Evolutionary conservation across 2,888 invertebrate species (phyloP).

Genomic region (Oscheius myriophilus): DNA sequence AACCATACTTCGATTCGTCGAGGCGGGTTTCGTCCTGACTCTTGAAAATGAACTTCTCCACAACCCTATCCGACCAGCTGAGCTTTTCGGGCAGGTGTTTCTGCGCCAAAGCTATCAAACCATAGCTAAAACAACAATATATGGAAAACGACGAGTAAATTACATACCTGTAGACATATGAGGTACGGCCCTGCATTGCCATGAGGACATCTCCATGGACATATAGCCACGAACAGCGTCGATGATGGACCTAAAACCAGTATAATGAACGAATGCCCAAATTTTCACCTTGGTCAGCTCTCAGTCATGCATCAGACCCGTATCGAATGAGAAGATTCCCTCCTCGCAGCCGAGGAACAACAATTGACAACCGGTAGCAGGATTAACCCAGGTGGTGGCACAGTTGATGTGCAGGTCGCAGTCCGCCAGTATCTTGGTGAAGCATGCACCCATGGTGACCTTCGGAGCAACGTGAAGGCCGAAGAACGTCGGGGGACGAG

Average conservation of each 20-base stretch:
- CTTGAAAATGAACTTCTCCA: constrained; percentile 90
- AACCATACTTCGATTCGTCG: constrained; percentile 84
- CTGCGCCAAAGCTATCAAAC: constrained; percentile 58
- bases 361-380: constrained; percentile 78
- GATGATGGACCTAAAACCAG: constrained; percentile 80
- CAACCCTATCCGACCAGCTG: constrained; percentile 84
- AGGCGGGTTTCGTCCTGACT: constrained; percentile 88
- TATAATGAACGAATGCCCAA: not conserved
- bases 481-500: constrained; percentile 75
- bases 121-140: constrained; percentile 31
- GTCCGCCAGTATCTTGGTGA: constrained; percentile 96
- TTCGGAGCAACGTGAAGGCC: constrained; percentile 97
- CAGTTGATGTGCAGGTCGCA: constrained; percentile 79
- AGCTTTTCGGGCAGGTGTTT: constrained; percentile 79
- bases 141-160: not conserved
- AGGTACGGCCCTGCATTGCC: constrained; percentile 95
- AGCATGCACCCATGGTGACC: constrained; percentile 88
- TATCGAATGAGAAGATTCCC: constrained; percentile 95
- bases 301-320: constrained; percentile 95
- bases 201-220: constrained; percentile 97
- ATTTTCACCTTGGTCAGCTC: constrained; percentile 84
- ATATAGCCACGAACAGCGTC: constrained; percentile 95
- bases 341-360: constrained; percentile 95
- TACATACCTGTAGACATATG: constrained; percentile 87
- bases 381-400: constrained; percentile 62